Conservation (phyloP, 2,113 vertebrate species). For the Tachuris rubrigastra region DNA sequence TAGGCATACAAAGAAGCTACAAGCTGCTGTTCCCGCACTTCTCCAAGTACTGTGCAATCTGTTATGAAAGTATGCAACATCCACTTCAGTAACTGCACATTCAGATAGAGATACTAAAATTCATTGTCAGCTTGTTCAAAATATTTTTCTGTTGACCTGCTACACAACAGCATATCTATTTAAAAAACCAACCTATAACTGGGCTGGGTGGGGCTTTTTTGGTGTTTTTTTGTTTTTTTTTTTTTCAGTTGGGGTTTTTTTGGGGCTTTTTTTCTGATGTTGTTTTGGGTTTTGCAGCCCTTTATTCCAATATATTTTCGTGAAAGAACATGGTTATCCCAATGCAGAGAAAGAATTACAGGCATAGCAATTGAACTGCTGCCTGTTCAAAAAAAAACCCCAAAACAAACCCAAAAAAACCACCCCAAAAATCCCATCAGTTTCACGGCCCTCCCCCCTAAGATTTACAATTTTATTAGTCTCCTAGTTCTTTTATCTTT, state of each 20-base stretch:
- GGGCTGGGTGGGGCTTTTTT: rapidly evolving
- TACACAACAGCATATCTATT: background rate
- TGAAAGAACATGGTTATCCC: background rate
- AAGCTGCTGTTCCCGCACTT: background rate
- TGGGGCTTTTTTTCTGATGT: background rate
- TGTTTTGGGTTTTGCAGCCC: background rate
- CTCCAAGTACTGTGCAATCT: background rate
- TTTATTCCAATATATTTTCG: background rate
- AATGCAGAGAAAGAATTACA: background rate
- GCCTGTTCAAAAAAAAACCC: background rate
- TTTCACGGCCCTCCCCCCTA: background rate
- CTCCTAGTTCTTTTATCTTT: background rate
- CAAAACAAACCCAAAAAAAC: background rate
- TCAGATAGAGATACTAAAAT: background rate
- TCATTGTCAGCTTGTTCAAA: background rate
- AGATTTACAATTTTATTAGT: background rate
- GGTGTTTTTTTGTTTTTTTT: too few relatives aligned
- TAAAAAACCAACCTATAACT: background rate
- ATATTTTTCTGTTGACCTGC: background rate
- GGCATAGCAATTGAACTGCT: background rate
- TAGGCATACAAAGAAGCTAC: background rate
- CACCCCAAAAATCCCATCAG: background rate
- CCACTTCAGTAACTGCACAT: background rate
- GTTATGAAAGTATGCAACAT: background rate
- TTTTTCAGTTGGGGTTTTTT: background rate